phyloP scores from a whole-genome alignment of 2,797 vertebrate species.

The Spatula clypeata region DNA sequence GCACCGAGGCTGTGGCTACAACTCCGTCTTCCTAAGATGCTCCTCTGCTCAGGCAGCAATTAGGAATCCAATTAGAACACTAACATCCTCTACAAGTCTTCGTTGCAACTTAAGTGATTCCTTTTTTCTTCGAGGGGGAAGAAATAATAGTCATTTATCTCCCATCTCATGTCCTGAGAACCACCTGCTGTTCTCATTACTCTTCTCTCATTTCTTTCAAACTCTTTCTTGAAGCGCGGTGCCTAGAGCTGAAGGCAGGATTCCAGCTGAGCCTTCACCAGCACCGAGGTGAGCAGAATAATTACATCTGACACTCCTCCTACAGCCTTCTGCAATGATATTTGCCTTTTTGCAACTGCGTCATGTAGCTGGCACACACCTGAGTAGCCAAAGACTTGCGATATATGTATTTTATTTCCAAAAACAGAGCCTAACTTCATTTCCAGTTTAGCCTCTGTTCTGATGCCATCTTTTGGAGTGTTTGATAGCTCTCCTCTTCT shows the following conservation, averaged over 20 bases:
- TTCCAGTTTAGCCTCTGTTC: not conserved
- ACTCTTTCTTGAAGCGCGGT: not conserved
- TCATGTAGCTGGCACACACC: not conserved
- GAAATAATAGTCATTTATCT: conserved; percentile 17
- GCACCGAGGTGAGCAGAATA: not conserved
- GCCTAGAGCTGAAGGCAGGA: not conserved
- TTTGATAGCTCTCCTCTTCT: not conserved
- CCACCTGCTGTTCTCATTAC: conserved; percentile 28
- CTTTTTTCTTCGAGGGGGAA: not conserved
- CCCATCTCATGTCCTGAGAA: not conserved
- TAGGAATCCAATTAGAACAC: conserved; percentile 19
- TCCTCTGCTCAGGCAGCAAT: not conserved
- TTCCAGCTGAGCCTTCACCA: conserved; percentile 44
- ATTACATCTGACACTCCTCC: conserved; percentile 15
- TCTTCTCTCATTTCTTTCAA: not conserved
- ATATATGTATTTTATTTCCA: not conserved
- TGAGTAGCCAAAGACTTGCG: not conserved
- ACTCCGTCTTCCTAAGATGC: not conserved
- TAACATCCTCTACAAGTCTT: conserved; percentile 9
- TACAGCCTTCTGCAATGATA: not conserved
- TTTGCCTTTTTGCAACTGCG: conserved; percentile 32
- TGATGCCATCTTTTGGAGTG: not conserved
- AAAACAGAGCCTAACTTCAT: not conserved
- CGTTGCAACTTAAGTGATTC: not conserved
- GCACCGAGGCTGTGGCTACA: not conserved